Conservation (phyloP, 2,113 vertebrate species). For the Pterocles burchelli region DNA sequence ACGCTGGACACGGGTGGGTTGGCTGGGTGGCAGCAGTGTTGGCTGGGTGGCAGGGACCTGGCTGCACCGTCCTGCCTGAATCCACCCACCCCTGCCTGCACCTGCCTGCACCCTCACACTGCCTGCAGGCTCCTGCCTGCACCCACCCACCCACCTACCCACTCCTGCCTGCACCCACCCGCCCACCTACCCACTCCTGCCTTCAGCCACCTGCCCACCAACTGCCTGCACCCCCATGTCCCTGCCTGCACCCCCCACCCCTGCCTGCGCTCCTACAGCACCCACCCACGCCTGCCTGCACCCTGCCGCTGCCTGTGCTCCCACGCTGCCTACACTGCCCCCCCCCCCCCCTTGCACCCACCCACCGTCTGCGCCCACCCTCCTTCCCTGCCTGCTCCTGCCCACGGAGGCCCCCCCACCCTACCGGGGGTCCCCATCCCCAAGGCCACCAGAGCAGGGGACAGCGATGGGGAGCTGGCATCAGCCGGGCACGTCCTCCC, state of each 20-base stretch:
- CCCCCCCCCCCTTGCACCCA: background rate
- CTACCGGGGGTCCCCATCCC: too few relatives aligned
- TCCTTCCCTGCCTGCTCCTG: background rate
- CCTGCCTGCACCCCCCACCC: background rate
- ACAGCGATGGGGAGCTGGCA: background rate
- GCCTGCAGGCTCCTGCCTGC: too few relatives aligned
- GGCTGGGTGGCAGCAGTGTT: background rate
- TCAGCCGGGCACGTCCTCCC: accelerated
- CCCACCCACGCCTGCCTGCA: background rate
- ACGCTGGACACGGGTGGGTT: accelerated
- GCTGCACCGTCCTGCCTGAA: background rate
- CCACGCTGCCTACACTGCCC: background rate
- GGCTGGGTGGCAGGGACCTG: background rate
- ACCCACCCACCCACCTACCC: too few relatives aligned
- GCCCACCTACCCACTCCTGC: background rate
- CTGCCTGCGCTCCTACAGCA: too few relatives aligned
- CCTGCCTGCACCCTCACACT: background rate
- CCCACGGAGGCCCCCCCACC: background rate
- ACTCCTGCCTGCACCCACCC: background rate
- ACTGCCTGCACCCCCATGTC: background rate
- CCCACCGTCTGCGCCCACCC: background rate
- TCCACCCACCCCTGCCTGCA: background rate
- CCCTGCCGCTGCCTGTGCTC: background rate
- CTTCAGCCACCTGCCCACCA: background rate
- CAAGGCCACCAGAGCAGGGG: background rate